Evolutionary conservation across 1,140 invertebrate species (phyloP).

Genomic region (Pseudachorutes palmiensis): DNA sequence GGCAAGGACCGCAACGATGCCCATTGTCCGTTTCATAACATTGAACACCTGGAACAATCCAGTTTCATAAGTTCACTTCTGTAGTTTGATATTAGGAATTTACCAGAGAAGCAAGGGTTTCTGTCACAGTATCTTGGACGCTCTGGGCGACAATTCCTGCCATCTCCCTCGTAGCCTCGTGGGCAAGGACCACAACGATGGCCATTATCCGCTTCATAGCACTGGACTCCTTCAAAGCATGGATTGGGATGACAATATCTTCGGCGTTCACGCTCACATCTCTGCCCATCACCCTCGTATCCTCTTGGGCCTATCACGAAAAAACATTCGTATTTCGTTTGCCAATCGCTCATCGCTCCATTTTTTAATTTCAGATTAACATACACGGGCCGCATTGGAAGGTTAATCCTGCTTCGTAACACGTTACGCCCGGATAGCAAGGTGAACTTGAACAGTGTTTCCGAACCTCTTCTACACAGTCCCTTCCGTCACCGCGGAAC

Average conservation of each 20-base stretch:
- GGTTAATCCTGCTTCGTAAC: background rate
- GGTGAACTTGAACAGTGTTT: background rate
- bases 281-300: background rate
- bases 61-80: background rate
- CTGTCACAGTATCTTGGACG: slow-evolving; percentile 2
- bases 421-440: background rate
- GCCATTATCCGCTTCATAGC: background rate
- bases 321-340: background rate
- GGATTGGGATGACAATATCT: background rate
- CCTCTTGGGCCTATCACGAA: background rate
- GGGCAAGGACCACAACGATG: background rate
- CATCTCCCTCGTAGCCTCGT: background rate
- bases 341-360: background rate
- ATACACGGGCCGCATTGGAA: background rate
- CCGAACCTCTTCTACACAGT: background rate
- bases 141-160: background rate
- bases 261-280: background rate
- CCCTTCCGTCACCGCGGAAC: background rate
- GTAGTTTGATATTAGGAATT: background rate
- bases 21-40: slow-evolving; percentile 8
- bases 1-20: slow-evolving; percentile 4
- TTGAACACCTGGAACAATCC: background rate
- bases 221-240: background rate
- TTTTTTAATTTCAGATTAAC: background rate
- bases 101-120: background rate